phyloP scores from a whole-genome alignment of 2,888 invertebrate genomes.

The Trichacis sp. region DNA sequence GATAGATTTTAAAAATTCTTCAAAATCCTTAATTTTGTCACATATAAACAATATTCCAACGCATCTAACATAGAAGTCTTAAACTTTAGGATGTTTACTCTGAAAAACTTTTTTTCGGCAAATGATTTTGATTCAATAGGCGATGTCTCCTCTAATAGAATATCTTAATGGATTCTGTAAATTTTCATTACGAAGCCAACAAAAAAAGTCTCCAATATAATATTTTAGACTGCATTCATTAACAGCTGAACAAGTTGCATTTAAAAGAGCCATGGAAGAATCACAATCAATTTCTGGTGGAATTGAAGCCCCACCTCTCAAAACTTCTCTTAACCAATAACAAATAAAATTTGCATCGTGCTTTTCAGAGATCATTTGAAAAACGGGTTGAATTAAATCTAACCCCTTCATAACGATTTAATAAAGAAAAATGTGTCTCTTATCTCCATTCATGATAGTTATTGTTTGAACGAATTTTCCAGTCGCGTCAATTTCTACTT shows the following conservation, averaged over 20 bases:
- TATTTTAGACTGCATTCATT: conserved; percentile 36
- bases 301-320: conserved; percentile 35
- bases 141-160: too few relatives aligned
- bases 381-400: conserved; percentile 42
- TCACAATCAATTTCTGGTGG: conserved; percentile 41
- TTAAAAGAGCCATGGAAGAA: conserved; percentile 43
- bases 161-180: too few relatives aligned
- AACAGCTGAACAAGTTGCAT: conserved; percentile 38
- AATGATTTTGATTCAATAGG: too few relatives aligned
- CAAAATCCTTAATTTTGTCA: conserved; percentile 2
- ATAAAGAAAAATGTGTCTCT: conserved; percentile 42
- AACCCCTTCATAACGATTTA: conserved; percentile 37
- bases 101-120: too few relatives aligned
- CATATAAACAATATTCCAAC: conserved; percentile 14
- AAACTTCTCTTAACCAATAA: conserved; percentile 44
- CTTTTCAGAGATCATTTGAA: conserved; percentile 46
- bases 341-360: conserved; percentile 42
- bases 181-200: too few relatives aligned
- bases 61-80: too few relatives aligned
- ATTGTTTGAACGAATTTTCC: conserved; percentile 33
- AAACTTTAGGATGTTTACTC: too few relatives aligned
- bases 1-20: not conserved
- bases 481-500: conserved; percentile 44
- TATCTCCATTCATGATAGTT: conserved; percentile 25
- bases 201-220: too few relatives aligned